These are phyloP conservation scores for Vanacampus margaritifer DNA, from an alignment of 2,113 vertebrate genomes.

Conservation along the genomic window DNA sequence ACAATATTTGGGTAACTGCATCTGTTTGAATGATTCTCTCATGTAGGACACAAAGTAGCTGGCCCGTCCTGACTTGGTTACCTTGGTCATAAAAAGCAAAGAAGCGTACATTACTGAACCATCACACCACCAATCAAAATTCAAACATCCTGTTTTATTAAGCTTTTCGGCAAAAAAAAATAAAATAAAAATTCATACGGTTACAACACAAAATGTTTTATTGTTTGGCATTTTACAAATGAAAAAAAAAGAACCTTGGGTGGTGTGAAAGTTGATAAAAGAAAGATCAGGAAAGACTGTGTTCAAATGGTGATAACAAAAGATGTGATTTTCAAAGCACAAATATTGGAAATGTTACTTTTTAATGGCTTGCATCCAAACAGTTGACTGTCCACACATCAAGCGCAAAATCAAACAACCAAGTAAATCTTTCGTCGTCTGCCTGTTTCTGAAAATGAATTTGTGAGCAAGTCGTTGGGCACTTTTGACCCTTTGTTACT, in stretches of 20 bases:
- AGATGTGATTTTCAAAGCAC: neutral
- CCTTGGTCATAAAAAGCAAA: constrained; percentile 67
- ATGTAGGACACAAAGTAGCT: constrained; percentile 96
- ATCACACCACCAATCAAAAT: neutral
- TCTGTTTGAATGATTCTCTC: constrained; percentile 87
- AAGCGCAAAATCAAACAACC: too few relatives aligned
- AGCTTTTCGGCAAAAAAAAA: too few relatives aligned
- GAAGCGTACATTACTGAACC: too few relatives aligned
- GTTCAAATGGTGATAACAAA: neutral
- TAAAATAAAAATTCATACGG: too few relatives aligned
- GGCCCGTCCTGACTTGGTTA: constrained; percentile 89
- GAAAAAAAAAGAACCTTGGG: neutral
- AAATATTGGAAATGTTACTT: too few relatives aligned
- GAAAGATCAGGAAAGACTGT: neutral
- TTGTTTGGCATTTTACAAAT: neutral
- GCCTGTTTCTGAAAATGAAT: too few relatives aligned
- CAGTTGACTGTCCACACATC: too few relatives aligned
- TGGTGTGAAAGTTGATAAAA: neutral
- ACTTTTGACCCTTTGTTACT: too few relatives aligned
- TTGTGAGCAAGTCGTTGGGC: too few relatives aligned
- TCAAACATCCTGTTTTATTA: neutral
- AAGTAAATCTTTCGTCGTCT: too few relatives aligned
- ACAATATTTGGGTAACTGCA: constrained; percentile 94
- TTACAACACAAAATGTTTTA: neutral
- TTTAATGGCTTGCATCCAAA: too few relatives aligned